Conservation (phyloP, 2,113 vertebrate genomes). For the Ammodytes dubius region DNA sequence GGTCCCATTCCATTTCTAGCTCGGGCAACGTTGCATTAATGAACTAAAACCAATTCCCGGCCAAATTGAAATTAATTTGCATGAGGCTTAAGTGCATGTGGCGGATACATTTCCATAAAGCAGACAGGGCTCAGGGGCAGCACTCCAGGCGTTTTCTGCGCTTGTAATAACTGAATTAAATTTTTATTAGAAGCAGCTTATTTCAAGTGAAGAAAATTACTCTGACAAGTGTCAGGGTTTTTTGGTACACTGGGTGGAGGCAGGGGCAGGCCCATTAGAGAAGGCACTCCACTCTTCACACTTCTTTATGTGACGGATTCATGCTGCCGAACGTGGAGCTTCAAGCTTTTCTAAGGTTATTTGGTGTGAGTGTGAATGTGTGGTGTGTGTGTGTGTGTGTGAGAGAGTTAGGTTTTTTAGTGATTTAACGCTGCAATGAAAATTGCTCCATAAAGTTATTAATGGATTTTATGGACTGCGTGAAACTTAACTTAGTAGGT, state of each 20-base stretch:
- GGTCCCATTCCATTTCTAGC: slow-evolving; percentile 17
- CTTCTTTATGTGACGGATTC: slow-evolving; percentile 47
- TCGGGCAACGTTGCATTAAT: slow-evolving; percentile 51
- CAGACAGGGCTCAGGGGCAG: slow-evolving; percentile 56
- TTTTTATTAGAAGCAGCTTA: slow-evolving; percentile 77
- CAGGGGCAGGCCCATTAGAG: slow-evolving; percentile 28
- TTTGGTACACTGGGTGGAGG: slow-evolving; percentile 44
- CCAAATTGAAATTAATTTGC: slow-evolving; percentile 76
- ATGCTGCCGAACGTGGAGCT: slow-evolving; percentile 30
- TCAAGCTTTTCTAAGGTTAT: slow-evolving; percentile 36
- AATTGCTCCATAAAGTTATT: slow-evolving; percentile 49
- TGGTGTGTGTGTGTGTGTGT: slow-evolving; percentile 8
- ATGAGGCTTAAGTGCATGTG: slow-evolving; percentile 63
- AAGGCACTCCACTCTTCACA: slow-evolving; percentile 51
- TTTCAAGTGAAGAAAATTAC: slow-evolving; percentile 75
- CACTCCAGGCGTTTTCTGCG: slow-evolving; percentile 60
- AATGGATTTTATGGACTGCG: slow-evolving; percentile 38
- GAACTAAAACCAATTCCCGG: slow-evolving; percentile 60
- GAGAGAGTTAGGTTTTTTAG: slow-evolving; percentile 8
- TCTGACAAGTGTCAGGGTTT: slow-evolving; percentile 62
- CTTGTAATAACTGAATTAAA: slow-evolving; percentile 80
- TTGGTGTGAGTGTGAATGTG: neutral
- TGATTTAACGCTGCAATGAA: slow-evolving; percentile 28
- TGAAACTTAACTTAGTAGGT: slow-evolving; percentile 46
- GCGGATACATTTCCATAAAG: slow-evolving; percentile 70